Conservation (phyloP, 1,140 invertebrate species). For the Periplaneta americana region DNA sequence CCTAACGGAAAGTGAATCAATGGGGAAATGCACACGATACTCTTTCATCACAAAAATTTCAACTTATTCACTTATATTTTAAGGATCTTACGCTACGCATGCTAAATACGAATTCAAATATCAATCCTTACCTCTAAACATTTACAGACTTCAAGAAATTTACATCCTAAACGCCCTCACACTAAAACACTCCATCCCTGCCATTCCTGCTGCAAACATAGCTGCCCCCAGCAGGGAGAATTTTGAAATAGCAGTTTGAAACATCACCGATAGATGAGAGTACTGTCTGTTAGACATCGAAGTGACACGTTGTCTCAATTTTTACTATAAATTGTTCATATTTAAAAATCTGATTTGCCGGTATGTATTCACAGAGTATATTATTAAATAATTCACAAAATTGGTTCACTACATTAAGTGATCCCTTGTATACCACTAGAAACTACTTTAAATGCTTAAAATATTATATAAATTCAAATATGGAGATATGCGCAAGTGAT, state of each 20-base stretch:
- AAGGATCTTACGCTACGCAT: neutral
- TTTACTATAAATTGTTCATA: neutral
- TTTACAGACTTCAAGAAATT: neutral
- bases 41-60: neutral
- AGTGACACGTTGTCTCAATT: neutral
- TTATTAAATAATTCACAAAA: neutral
- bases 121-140: constrained; percentile 4
- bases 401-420: neutral
- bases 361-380: neutral
- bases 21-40: neutral
- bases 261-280: neutral
- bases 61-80: neutral
- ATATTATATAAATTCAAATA: neutral
- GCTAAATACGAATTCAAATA: neutral
- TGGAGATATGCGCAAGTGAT: neutral
- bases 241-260: neutral
- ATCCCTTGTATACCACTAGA: neutral
- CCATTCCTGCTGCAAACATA: neutral
- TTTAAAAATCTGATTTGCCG: neutral
- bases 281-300: neutral
- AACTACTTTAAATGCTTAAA: neutral
- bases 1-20: constrained; percentile 12
- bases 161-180: neutral
- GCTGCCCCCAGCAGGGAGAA: neutral
- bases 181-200: constrained; percentile 5